Conservation (phyloP, 2,888 invertebrate genomes). For the Amphipyra tragopoginis region DNA sequence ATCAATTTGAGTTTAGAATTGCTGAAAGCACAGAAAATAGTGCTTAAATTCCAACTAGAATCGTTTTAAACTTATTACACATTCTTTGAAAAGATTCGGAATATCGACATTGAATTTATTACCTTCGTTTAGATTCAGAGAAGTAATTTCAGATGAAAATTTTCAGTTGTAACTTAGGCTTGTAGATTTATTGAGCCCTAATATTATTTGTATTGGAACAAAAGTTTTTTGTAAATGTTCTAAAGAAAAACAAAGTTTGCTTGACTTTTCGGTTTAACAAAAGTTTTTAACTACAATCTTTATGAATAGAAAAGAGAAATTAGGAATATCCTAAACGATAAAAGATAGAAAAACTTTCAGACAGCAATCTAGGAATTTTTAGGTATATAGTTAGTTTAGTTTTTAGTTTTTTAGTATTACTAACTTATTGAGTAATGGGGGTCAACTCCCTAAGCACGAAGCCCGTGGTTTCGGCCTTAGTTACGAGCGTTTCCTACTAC, state of each 20-base stretch:
- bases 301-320: not conserved
- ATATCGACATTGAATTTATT: slow-evolving; percentile 24
- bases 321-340: not conserved
- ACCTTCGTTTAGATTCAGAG: slow-evolving; percentile 8
- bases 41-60: slow-evolving; percentile 13
- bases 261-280: not conserved
- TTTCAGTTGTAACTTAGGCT: slow-evolving; percentile 9
- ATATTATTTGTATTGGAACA: slow-evolving; percentile 38
- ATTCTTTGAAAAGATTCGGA: slow-evolving; percentile 24
- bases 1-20: slow-evolving; percentile 3
- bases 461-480: too few species aligned
- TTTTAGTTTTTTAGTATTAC: too few species aligned
- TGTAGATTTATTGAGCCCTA: slow-evolving; percentile 39
- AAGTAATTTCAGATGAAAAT: slow-evolving; percentile 36
- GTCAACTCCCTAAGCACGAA: too few species aligned
- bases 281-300: not conserved
- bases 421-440: too few species aligned
- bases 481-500: too few species aligned
- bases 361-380: too few species aligned
- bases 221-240: slow-evolving; percentile 9
- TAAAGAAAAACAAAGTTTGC: not conserved
- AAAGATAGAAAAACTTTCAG: not conserved
- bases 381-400: too few species aligned
- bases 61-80: slow-evolving; percentile 25
- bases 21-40: not conserved